Base-by-base conservation (phyloP, 2,888 invertebrate species). In the Hypena proboscidalis region DNA sequence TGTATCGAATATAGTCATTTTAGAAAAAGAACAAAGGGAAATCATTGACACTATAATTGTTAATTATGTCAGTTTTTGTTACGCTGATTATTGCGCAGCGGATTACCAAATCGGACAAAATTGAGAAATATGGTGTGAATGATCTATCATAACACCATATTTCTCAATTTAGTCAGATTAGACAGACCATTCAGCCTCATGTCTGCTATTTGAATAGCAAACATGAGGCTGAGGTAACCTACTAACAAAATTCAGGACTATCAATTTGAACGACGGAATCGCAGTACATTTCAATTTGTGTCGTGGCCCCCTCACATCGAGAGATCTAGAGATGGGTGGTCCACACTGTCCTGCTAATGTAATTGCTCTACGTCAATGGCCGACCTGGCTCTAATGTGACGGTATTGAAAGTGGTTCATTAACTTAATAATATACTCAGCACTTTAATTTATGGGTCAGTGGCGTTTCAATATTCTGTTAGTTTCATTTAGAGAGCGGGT, bases 231-330 rank as follows among this genome's bases (percentile, higher is more conserved):
- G 41, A 48, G 37, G 34, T 40, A 45, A 37, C 55, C 56, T 49
- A 53, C 50, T 61, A 63, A 64, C 40, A 49, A 63, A 59, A 60
- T 58, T 52, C 48, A 47, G 34, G 27, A 42, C 47, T 51, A 49
- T 64, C 52, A 56, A 56, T 58, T 60, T 58, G 47, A 51, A 57
- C 49, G 44, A 63, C n/a, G 20, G 11, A 20, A 27, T 7, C 15
- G 31, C 15, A 25, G 32, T 30, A 52, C 52, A 45, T 59, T 59
- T 58, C 58, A 58, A 58, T 59, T 58, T 56, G 51, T 41, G 27
- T 34, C 31, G 35, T 33, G 35, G 22, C 57, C 32, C 55, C 38
- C 39, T 39, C 26, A 14, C 22, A 4, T 14, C 8, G 15, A 4
- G 15, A n/a, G 15, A 29, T 8, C 3, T 13, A 11, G 21, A 13